Base-by-base conservation (phyloP, 2,888 invertebrate species). In the Ichneumoninae sp. region DNA sequence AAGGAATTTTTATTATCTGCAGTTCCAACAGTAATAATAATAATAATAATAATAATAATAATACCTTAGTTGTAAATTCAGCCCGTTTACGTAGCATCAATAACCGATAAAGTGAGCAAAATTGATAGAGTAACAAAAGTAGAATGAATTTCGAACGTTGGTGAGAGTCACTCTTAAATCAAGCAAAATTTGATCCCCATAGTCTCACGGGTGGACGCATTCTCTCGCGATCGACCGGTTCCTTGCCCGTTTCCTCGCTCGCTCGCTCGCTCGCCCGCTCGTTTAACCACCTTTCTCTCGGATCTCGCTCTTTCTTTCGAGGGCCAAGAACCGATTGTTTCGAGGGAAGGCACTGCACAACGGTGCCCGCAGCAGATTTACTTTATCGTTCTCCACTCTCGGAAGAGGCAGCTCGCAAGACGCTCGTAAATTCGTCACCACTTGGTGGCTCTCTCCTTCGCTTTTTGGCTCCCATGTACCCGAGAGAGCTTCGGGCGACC, bases 361-460 rank as follows among this genome's bases (percentile, higher is more conserved):
- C 52, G 57, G 47, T 54, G 69, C 76, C 60, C 22, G 66, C 50
- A 66, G 76, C 76, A 66, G n/a, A 52, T 75, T 75, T 70, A 78
- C 79, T 81, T 83, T 81, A 84, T 84, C 81, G 83, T 81, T 81
- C 79, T 78, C 73, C 86, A 83, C 79, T 86, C 87, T 87, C 86
- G 87, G 85, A 85, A 86, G 85, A 83, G 88, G 88, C 89, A 89
- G 88, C 85, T 88, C 78, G 89, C 89, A 90, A 91, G 89, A 86
- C 87, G 91, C 90, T 91, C 91, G 89, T 91, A 91, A 91, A 91
- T 91, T 91, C 91, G 90, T 91, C 91, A 91, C 90, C 83, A 83
- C 88, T 89, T 86, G 86, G 83, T 85, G 77, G 80, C 80, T 78
- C 76, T 40, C 30, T 13, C 50, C 60, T n/a, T 70, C 81, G 82